These are phyloP conservation scores for Cremastinae sp. DNA, from an alignment of 2,888 invertebrate species.

Conservation along the genomic window DNA sequence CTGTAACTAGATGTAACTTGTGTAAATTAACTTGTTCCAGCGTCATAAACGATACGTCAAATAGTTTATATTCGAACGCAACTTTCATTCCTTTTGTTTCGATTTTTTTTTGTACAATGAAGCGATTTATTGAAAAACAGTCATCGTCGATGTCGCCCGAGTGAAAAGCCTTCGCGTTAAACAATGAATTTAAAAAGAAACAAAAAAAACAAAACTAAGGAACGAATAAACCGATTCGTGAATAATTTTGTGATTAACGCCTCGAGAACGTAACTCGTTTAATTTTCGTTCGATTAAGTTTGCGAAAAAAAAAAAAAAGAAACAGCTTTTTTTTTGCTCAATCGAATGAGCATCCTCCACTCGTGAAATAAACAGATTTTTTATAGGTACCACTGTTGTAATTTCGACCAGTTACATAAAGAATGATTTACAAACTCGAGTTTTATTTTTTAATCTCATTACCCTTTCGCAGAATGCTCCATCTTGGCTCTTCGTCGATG, in stretches of 20 bases:
- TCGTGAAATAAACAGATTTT: conserved; percentile 27
- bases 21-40: conserved; percentile 38
- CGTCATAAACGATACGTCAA: conserved; percentile 29
- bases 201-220: conserved; percentile 19
- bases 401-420: conserved; percentile 54
- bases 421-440: conserved; percentile 49
- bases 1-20: conserved; percentile 37
- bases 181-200: conserved; percentile 11
- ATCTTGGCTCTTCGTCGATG: not conserved
- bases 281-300: conserved; percentile 20
- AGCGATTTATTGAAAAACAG: conserved; percentile 38
- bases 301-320: conserved; percentile 7
- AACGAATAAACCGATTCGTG: conserved; percentile 19
- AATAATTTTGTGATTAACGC: not conserved
- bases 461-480: not conserved
- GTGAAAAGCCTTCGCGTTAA: too few species aligned
- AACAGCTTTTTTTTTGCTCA: not conserved
- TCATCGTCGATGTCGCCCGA: too few species aligned
- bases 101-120: conserved; percentile 38
- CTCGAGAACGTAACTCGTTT: conserved; percentile 15
- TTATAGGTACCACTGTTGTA: conserved; percentile 58
- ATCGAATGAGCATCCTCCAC: conserved; percentile 13
- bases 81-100: conserved; percentile 53
- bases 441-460: conserved; percentile 26
- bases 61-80: conserved; percentile 39